phyloP scores from a whole-genome alignment of 2,888 invertebrate genomes.

The Drosophila eohydei region DNA sequence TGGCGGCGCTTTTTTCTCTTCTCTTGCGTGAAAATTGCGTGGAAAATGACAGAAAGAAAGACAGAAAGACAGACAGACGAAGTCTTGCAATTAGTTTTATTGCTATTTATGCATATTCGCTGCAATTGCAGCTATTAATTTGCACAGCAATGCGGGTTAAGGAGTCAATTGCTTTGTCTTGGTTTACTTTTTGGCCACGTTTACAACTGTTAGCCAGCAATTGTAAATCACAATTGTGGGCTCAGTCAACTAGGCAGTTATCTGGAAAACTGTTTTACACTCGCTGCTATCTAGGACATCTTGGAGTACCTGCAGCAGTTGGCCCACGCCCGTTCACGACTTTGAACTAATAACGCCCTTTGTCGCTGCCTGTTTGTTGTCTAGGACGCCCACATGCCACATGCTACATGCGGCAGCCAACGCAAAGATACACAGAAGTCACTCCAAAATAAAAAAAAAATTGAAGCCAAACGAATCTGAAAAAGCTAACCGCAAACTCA shows the following conservation, averaged over 20 bases:
- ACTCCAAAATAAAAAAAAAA: neutral
- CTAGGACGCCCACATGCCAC: conserved; percentile 38
- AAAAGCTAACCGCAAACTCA: conserved; percentile 35
- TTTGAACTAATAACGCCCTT: conserved; percentile 64
- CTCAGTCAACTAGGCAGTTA: conserved; percentile 12
- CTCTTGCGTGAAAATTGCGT: conserved; percentile 64
- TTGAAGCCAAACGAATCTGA: conserved; percentile 12
- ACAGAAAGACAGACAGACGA: conserved; percentile 30
- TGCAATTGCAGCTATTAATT: conserved; percentile 43
- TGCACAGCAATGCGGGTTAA: conserved; percentile 63
- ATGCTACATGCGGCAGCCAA: conserved; percentile 24
- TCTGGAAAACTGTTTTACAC: conserved; percentile 34
- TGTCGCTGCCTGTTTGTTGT: conserved; percentile 38
- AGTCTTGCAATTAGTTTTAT: conserved; percentile 71
- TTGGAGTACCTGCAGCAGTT: conserved; percentile 18
- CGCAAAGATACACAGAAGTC: conserved; percentile 29
- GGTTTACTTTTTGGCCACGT: conserved; percentile 63
- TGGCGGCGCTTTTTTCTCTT: conserved; percentile 29
- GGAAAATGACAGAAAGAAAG: conserved; percentile 50
- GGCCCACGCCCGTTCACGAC: conserved; percentile 57
- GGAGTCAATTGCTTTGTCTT: conserved; percentile 71
- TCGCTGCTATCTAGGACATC: conserved; percentile 31
- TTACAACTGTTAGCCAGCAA: conserved; percentile 30
- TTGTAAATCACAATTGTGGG: conserved; percentile 3
- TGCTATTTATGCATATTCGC: conserved; percentile 61